A percentile compares a stretch with the other conserved stretches of the same genome.
Conservation (phyloP, 2,888 invertebrate species). For the Ectobius pallidus region DNA sequence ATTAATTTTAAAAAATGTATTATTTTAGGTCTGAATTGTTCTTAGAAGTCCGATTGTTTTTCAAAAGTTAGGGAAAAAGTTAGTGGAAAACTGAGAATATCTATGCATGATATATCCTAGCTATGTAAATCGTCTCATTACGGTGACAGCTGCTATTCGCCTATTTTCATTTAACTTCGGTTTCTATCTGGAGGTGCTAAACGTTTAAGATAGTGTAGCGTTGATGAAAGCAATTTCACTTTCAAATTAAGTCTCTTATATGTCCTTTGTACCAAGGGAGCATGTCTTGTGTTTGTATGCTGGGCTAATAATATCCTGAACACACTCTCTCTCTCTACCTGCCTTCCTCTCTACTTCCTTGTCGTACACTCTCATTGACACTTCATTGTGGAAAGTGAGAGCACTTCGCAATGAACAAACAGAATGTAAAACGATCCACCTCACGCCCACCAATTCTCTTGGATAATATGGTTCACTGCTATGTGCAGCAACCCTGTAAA, state of each 20-base stretch:
- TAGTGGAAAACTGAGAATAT: no score
- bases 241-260: constrained; percentile 11
- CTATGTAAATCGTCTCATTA: no score
- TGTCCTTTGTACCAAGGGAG: background rate
- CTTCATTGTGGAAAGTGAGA: background rate
- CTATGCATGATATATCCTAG: no score
- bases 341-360: no score
- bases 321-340: no score
- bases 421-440: background rate
- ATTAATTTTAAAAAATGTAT: no score
- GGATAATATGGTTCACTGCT: background rate
- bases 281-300: background rate
- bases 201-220: background rate
- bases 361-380: background rate
- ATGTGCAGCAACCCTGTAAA: background rate
- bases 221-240: constrained; percentile 4
- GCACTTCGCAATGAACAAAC: background rate
- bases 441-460: background rate
- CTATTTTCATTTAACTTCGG: background rate
- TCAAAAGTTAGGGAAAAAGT: no score
- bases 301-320: background rate
- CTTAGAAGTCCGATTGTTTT: no score
- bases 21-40: no score
- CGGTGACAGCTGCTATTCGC: background rate
- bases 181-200: background rate